phyloP scores from a whole-genome alignment of 1,140 invertebrate species.

The Thaumetopoea pityocampa region DNA sequence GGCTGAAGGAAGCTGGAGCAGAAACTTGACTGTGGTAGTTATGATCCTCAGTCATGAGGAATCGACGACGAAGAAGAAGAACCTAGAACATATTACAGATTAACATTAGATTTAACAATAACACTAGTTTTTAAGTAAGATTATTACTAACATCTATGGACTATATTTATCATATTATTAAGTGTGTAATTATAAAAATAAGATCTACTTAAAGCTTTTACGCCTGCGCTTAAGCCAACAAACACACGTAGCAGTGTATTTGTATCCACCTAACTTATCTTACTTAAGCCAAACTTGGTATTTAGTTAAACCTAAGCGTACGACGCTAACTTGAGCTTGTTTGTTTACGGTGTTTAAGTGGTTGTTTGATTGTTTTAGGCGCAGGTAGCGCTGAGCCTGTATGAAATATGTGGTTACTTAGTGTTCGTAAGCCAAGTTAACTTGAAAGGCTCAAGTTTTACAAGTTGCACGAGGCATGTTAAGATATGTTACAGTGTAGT shows the following conservation, averaged over 20 bases:
- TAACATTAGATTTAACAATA: too few relatives aligned
- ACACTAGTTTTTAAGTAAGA: too few relatives aligned
- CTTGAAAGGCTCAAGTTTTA: constrained; percentile 50
- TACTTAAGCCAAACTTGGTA: constrained; percentile 54
- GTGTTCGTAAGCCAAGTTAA: constrained; percentile 56
- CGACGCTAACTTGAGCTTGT: constrained; percentile 42
- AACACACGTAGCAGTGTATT: constrained; percentile 12
- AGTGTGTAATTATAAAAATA: too few relatives aligned
- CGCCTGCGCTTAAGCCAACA: constrained; percentile 16
- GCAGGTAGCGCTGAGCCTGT: constrained; percentile 54
- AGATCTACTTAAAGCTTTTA: background rate
- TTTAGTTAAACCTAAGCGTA: constrained; percentile 61
- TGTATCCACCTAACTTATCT: constrained; percentile 46
- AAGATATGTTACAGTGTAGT: constrained; percentile 5
- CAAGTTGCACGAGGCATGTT: constrained; percentile 35
- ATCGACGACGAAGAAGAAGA: too few relatives aligned
- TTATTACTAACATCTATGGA: too few relatives aligned
- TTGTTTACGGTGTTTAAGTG: constrained; percentile 44
- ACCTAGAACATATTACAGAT: too few relatives aligned
- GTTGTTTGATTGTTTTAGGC: constrained; percentile 70
- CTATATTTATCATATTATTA: too few relatives aligned
- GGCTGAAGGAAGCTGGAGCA: too few relatives aligned
- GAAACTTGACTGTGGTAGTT: too few relatives aligned
- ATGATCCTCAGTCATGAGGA: too few relatives aligned
- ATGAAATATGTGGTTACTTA: constrained; percentile 69